A percentile compares a stretch with the other conserved stretches of the same genome.
Conservation (phyloP, 2,888 invertebrate genomes). For the Hydrotaea diabolus region DNA sequence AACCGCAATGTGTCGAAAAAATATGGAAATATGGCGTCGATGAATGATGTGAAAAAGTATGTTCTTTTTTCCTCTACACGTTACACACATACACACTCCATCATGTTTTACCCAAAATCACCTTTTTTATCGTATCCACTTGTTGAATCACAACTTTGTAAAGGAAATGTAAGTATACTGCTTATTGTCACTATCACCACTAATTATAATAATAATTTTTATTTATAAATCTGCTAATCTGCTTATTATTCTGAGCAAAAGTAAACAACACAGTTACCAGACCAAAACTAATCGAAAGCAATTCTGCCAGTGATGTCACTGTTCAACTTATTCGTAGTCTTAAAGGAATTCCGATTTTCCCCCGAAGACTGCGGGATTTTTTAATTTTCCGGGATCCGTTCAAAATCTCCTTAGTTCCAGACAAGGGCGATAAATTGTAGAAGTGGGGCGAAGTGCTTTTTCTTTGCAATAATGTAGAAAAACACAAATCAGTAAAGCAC, state of each 20-base stretch:
- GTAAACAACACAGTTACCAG: constrained; percentile 15
- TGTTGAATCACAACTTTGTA: constrained; percentile 78
- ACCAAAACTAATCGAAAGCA: not conserved
- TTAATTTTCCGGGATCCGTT: too few relatives aligned
- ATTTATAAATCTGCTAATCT: constrained; percentile 13
- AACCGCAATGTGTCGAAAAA: constrained; percentile 7
- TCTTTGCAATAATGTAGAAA: too few relatives aligned
- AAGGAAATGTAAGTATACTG: constrained; percentile 77
- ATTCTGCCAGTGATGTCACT: not conserved
- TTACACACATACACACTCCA: constrained; percentile 44
- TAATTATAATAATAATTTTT: not conserved
- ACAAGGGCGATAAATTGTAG: too few relatives aligned
- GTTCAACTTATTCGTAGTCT: too few relatives aligned
- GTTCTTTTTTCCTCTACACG: constrained; percentile 42
- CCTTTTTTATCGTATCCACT: constrained; percentile 77
- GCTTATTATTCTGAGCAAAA: not conserved
- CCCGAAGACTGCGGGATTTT: too few relatives aligned
- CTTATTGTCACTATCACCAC: constrained; percentile 16
- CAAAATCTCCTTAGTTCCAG: too few relatives aligned
- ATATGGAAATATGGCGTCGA: constrained; percentile 63
- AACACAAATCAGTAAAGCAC: too few relatives aligned
- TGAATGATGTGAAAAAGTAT: too few relatives aligned
- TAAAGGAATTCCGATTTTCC: too few relatives aligned
- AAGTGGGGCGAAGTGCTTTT: too few relatives aligned
- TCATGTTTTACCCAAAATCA: constrained; percentile 79